Percentiles rank a stretch among this genome's conserved stretches.
These are phyloP conservation scores for Tanytarsus gracilentus DNA, from an alignment of 2,888 invertebrate species.

Conservation along the genomic window DNA sequence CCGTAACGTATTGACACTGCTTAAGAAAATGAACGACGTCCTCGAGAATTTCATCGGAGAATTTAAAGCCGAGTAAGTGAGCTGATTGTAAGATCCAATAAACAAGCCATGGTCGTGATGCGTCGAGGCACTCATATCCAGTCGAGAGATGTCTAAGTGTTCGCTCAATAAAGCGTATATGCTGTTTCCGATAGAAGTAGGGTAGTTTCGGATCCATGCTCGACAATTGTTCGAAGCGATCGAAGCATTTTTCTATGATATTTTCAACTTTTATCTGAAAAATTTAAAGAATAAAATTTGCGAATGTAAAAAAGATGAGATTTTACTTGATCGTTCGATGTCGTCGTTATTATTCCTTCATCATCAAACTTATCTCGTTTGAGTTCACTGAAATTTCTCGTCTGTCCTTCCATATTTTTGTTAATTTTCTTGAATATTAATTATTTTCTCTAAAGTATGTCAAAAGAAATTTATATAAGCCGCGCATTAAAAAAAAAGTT, in stretches of 20 bases:
- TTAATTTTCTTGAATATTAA: not conserved
- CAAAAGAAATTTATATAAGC: too few species aligned
- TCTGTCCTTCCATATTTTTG: constrained; percentile 10
- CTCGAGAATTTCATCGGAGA: constrained; percentile 49
- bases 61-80: constrained; percentile 59
- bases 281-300: constrained; percentile 11
- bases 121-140: constrained; percentile 77
- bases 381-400: constrained; percentile 35
- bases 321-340: constrained; percentile 53
- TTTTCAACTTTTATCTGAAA: constrained; percentile 51
- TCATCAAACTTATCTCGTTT: constrained; percentile 48
- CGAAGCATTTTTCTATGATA: constrained; percentile 47
- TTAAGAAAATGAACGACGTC: constrained; percentile 51
- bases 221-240: constrained; percentile 44
- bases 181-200: constrained; percentile 51
- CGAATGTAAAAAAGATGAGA: constrained; percentile 5
- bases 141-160: constrained; percentile 58
- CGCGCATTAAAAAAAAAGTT: not conserved
- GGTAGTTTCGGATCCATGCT: constrained; percentile 52
- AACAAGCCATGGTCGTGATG: constrained; percentile 92
- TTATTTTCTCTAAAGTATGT: not conserved
- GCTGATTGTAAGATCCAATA: constrained; percentile 95
- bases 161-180: constrained; percentile 56
- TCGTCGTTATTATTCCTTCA: constrained; percentile 50
- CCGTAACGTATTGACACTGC: constrained; percentile 47